phyloP scores from a whole-genome alignment of 2,113 vertebrate species.

The Anthoscopus minutus region DNA sequence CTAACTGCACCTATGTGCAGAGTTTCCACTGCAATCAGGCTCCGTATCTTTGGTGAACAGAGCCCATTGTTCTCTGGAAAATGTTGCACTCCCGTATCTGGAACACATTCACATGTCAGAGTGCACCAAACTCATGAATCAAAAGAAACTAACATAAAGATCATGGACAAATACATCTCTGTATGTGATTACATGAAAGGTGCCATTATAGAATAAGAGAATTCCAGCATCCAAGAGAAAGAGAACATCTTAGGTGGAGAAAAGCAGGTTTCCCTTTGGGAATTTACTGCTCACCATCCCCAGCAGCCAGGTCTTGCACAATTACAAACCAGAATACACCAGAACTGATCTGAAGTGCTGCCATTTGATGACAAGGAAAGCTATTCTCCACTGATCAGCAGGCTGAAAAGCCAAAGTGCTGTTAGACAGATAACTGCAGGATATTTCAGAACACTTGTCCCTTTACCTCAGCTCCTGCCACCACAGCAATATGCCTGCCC shows the following conservation, averaged over 20 bases:
- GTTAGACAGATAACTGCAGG: neutral
- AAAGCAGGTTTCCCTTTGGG: neutral
- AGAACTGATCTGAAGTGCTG: neutral
- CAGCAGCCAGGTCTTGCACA: neutral
- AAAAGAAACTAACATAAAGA: neutral
- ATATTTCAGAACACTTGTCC: neutral
- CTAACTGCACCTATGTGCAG: neutral
- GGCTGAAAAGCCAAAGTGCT: neutral
- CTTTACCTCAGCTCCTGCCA: neutral
- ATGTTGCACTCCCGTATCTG: neutral
- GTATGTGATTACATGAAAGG: neutral
- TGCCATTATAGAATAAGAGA: neutral
- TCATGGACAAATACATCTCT: neutral
- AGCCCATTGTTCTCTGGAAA: neutral
- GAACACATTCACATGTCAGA: neutral
- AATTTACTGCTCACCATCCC: neutral
- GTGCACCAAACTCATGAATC: neutral
- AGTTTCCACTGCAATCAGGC: neutral
- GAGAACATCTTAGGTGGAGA: neutral
- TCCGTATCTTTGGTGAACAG: neutral
- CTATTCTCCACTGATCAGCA: neutral
- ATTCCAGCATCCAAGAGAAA: neutral
- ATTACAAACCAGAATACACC: neutral
- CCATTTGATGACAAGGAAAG: neutral
- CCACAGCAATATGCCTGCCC: neutral